Conservation (phyloP, 2,113 vertebrate genomes). For the Hoplias malabaricus region DNA sequence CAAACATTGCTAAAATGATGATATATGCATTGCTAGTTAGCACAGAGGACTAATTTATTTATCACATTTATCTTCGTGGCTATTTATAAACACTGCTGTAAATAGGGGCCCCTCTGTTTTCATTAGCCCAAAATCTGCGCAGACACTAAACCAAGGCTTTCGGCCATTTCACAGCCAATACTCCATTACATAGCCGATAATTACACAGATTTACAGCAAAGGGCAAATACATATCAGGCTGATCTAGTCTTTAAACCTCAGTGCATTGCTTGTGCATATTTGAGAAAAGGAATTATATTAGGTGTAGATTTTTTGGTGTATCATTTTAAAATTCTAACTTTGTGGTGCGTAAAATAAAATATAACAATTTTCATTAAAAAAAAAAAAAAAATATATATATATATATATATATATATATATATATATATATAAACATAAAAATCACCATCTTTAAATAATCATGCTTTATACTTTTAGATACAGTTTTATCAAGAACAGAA, state of each 20-base stretch:
- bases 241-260: background rate
- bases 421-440: too few relatives aligned
- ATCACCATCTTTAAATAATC: too few relatives aligned
- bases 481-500: too few relatives aligned
- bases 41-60: constrained; percentile 57
- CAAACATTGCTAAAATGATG: constrained; percentile 68
- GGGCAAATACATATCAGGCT: constrained; percentile 30
- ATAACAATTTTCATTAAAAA: too few relatives aligned
- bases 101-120: constrained; percentile 48
- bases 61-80: constrained; percentile 52
- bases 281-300: background rate
- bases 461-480: too few relatives aligned
- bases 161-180: constrained; percentile 7
- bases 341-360: too few relatives aligned
- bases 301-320: too few relatives aligned
- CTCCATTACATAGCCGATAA: constrained; percentile 27
- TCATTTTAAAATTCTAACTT: too few relatives aligned
- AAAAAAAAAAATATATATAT: too few relatives aligned
- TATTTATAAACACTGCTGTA: constrained; percentile 38
- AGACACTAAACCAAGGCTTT: constrained; percentile 30
- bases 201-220: constrained; percentile 38
- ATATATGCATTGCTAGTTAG: constrained; percentile 65
- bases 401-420: too few relatives aligned
- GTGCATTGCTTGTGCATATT: background rate
- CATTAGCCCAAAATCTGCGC: constrained; percentile 47